Evolutionary conservation across 1,140 invertebrate species (phyloP), one percentile per base, ranked within the genome.

Genomic region (Papilio polyxenes): DNA sequence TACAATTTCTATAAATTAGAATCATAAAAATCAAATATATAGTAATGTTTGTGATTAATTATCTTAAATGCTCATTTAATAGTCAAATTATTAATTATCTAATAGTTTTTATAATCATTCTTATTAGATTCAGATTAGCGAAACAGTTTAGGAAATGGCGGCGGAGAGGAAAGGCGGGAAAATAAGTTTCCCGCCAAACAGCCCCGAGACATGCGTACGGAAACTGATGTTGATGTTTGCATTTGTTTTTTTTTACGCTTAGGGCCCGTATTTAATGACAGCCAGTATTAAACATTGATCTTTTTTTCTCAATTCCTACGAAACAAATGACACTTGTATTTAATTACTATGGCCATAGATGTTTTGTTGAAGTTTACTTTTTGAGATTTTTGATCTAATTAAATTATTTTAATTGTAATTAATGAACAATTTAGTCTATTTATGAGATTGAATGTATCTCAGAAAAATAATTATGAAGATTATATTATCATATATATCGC

Each of bases 171-270:
- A 93, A 91, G 87, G 92, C 91, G 92, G 91, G 91, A 93, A 93
- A 92, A 91, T 90, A 88, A 91, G 87, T 92, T 93, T 93, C 91
- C 90, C 92, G 91, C 88, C 90, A 84, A 89, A 85, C 86, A 85
- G 78, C 87, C 88, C 89, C 90, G 90, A 92, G 92, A 92, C 91
- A 89, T 89, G 92, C 91, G 91, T 92, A 89, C 88, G 86, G 83
- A 85, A 88, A 89, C 87, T 87, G 84, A 83, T 88, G 87, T 89
- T 90, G 88, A 89, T 84, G 82, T 87, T 82, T 56, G 82, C 75
- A 76, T 86, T 88, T 86, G 82, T 80, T 75, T 80, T 81, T 83
- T 82, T 82, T 86, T 82, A 81, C 78, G 56, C 83, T 82, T 82
- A 85, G 85, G 81, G 53, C 82, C 77, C 56, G 75, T 82, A 84